Conservation (phyloP, 2,797 vertebrate species). For the Arctocebus calabarensis region DNA sequence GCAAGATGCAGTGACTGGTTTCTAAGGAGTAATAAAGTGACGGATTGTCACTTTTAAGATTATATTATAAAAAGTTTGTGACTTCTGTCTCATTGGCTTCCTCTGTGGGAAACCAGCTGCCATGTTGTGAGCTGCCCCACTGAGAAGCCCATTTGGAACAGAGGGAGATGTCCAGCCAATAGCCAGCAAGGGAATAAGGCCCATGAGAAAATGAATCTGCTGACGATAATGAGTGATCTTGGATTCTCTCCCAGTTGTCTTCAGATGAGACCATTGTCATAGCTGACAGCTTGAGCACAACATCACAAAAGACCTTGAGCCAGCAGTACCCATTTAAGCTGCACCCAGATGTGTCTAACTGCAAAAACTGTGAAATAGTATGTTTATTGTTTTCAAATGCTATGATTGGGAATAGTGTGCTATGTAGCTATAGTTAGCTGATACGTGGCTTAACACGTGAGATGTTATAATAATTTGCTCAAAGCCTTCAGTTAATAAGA, state of each 20-base stretch:
- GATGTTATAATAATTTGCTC: background rate
- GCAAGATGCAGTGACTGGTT: background rate
- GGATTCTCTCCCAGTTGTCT: background rate
- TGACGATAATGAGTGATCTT: background rate
- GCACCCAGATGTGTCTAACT: background rate
- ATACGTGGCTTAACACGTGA: background rate
- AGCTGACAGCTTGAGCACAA: background rate
- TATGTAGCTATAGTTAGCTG: background rate
- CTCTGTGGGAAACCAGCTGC: background rate
- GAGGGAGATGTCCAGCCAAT: background rate
- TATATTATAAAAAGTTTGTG: background rate
- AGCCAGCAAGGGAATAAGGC: background rate
- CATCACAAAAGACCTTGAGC: background rate
- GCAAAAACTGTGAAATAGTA: background rate
- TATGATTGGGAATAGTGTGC: background rate
- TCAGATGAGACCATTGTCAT: background rate
- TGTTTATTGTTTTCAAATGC: slow-evolving; percentile 1
- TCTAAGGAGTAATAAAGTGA: background rate
- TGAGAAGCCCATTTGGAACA: background rate
- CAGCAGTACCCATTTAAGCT: background rate
- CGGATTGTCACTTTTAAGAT: background rate
- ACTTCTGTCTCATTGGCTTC: background rate
- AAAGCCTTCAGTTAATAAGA: background rate
- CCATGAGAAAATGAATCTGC: background rate
- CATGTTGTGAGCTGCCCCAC: background rate